These are phyloP conservation scores for Anableps anableps DNA, from an alignment of 2,797 vertebrate genomes.

Conservation along the genomic window DNA sequence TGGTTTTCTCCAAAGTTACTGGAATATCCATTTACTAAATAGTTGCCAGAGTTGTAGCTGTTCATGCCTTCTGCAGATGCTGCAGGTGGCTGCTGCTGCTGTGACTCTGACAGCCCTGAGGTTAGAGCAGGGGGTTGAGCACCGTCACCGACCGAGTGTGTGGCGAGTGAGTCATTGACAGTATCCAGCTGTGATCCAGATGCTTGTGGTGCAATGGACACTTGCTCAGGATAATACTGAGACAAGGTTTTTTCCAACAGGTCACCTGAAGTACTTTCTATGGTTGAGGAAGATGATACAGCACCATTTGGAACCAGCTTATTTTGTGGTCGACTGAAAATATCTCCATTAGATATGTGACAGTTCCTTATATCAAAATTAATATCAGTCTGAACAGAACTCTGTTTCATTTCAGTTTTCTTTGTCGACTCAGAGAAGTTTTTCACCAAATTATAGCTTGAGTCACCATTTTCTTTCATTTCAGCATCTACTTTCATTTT, in stretches of 20 bases:
- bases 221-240: conserved; percentile 91
- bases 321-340: conserved; percentile 85
- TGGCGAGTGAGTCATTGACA: conserved; percentile 84
- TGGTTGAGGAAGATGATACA: conserved; percentile 88
- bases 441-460: conserved; percentile 72
- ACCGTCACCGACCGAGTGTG: conserved; percentile 82
- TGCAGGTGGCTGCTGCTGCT: conserved; percentile 81
- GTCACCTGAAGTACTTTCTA: conserved; percentile 87
- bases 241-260: conserved; percentile 92
- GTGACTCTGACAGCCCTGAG: conserved; percentile 91
- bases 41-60: conserved; percentile 77
- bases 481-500: conserved; percentile 86
- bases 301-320: conserved; percentile 92
- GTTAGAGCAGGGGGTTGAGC: conserved; percentile 84
- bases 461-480: conserved; percentile 76
- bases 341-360: conserved; percentile 85
- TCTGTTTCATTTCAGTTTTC: conserved; percentile 76
- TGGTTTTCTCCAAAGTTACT: conserved; percentile 80
- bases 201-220: conserved; percentile 89
- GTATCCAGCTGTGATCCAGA: conserved; percentile 85
- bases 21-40: conserved; percentile 82
- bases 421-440: conserved; percentile 74
- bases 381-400: conserved; percentile 78
- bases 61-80: conserved; percentile 78
- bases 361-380: conserved; percentile 80